A percentile compares a stretch with the other conserved stretches of the same genome.
phyloP scores from a whole-genome alignment of 2,797 vertebrate genomes.

The Hydrophis major region DNA sequence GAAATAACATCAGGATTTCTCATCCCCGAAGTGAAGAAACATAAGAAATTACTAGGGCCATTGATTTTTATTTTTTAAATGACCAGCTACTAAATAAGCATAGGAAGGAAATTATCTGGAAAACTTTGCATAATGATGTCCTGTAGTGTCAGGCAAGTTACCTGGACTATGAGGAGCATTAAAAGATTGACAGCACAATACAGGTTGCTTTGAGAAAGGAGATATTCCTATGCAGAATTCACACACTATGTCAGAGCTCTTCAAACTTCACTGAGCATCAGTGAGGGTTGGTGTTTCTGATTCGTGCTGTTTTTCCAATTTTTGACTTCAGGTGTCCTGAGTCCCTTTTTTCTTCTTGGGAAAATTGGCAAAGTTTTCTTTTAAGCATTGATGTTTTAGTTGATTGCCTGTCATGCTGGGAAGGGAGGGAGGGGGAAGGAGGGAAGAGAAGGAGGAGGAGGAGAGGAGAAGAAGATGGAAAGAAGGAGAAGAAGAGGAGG shows the following conservation, averaged over 20 bases:
- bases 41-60: neutral
- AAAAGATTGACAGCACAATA: neutral
- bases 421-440: neutral
- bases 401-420: neutral
- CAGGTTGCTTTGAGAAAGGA: neutral
- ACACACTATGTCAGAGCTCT: neutral
- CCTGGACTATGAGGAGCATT: neutral
- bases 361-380: neutral
- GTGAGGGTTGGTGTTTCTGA: neutral
- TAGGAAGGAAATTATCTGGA: neutral
- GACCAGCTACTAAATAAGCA: neutral
- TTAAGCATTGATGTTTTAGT: neutral
- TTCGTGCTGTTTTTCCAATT: neutral
- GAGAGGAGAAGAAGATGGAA: no score
- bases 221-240: neutral
- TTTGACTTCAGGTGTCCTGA: neutral
- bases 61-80: neutral
- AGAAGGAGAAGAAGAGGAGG: no score
- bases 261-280: neutral
- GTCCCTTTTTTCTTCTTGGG: no score
- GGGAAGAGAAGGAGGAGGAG: no score
- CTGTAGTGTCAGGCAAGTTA: no score
- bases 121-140: neutral
- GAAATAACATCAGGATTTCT: neutral
- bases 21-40: no score